Conservation (phyloP, 2,888 invertebrate species). For the Harpalus rufipes region DNA sequence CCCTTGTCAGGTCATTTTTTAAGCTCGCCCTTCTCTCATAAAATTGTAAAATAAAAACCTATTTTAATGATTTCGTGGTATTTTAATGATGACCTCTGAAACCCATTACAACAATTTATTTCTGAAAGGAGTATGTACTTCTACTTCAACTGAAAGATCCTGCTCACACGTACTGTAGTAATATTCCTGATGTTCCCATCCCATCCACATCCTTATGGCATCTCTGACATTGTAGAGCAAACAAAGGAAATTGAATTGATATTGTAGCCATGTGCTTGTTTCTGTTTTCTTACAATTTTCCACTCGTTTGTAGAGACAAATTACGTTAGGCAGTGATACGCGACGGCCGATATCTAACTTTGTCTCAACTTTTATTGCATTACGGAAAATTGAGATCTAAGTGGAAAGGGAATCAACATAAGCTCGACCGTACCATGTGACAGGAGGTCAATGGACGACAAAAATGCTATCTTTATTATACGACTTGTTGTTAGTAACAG, state of each 20-base stretch:
- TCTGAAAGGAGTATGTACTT: too few species aligned
- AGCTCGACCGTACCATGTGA: slow-evolving; percentile 13
- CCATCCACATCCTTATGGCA: slow-evolving; percentile 36
- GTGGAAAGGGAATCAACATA: slow-evolving; percentile 64
- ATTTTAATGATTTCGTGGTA: too few species aligned
- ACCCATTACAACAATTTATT: too few species aligned
- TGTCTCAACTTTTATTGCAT: slow-evolving; percentile 65
- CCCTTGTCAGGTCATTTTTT: too few species aligned
- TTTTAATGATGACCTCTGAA: too few species aligned
- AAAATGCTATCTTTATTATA: not conserved
- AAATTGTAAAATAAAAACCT: too few species aligned
- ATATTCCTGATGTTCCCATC: not conserved
- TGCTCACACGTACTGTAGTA: not conserved
- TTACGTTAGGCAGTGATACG: slow-evolving; percentile 71
- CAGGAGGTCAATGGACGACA: slow-evolving; percentile 39
- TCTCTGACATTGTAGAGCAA: slow-evolving; percentile 68
- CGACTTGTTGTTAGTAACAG: too few species aligned
- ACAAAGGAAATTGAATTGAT: slow-evolving; percentile 71
- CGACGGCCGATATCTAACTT: slow-evolving; percentile 59
- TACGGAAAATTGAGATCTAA: slow-evolving; percentile 61
- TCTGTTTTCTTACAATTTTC: slow-evolving; percentile 73
- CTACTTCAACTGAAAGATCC: not conserved
- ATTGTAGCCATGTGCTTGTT: slow-evolving; percentile 69
- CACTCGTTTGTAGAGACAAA: slow-evolving; percentile 72
- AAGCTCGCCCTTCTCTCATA: too few species aligned